Base-by-base conservation (phyloP, 2,797 vertebrate genomes). In the Typhlichthys subterraneus region DNA sequence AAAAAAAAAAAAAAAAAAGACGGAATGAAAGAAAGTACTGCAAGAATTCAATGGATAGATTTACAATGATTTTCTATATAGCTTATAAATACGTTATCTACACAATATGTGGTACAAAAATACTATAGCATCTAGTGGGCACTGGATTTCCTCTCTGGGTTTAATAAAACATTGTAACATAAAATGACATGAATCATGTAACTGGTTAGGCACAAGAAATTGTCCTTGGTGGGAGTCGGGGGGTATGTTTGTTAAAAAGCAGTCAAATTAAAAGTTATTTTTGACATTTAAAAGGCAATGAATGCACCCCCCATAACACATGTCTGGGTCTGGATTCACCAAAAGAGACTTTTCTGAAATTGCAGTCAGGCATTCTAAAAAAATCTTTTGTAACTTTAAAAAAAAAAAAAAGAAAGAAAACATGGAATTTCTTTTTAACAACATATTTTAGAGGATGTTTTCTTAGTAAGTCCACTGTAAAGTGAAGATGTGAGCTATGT, bases 1-100 rank as follows among this genome's bases (percentile, higher is more conserved):
- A 83, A 82, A 79, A 53, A 55, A 46, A n/a, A 23, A 53, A 54
- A 14, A 60, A 57, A 87, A 83, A 86, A 87, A 91, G 92, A 92
- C 86, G 90, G 93, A 91, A 95, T 89, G 91, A 83, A 90, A 84
- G 86, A 68, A 94, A 92, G 93, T 92, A 94, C 91, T 93, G 94
- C 94, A 94, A 95, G 93, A 92, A 92, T 93, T 94, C 91, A 92
- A 84, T 79, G 82, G 91, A 91, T 80, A 92, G 77, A 94, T 94
- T 93, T 94, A 95, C 92, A 95, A 91, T 79, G 90, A 90, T 69
- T 92, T 91, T 93, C 80, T 83, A 82, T 89, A 91, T 94, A 92
- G 94, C 93, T 97, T 93, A 96, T 96, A 96, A 96, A 96, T 94
- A 94, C 73, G 88, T 69, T 93, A 93, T 94, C 94, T 96, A 93